Percentiles rank a stretch among this genome's conserved stretches.
Evolutionary conservation across 2,113 vertebrate genomes (phyloP).

Genomic region (Sisor rabdophorus): DNA sequence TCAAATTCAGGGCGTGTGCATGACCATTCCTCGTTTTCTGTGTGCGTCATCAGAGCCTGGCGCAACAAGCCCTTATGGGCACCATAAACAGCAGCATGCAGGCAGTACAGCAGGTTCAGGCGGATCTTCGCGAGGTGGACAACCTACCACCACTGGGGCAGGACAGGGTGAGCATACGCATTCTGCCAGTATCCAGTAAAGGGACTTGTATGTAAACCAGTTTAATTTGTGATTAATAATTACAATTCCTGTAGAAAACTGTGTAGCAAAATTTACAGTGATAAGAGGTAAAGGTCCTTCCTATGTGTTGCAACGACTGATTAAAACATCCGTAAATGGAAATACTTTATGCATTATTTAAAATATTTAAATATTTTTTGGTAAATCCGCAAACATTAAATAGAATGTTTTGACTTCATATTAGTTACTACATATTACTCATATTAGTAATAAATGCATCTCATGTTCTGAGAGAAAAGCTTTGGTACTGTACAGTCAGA

Average conservation of each 20-base stretch:
- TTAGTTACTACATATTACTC: no score
- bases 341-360: no score
- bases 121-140: constrained; percentile 86
- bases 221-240: not conserved
- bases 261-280: not conserved
- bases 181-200: not conserved
- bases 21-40: not conserved
- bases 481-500: no score
- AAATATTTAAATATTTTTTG: not conserved
- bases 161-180: constrained; percentile 80
- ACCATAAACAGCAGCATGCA: constrained; percentile 98
- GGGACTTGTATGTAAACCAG: not conserved
- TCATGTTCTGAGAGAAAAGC: not conserved
- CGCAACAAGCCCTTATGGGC: constrained; percentile 97
- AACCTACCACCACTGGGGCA: constrained; percentile 91
- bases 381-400: not conserved
- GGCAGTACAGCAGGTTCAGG: constrained; percentile 91
- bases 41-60: constrained; percentile 78
- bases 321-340: no score
- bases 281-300: not conserved
- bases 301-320: not conserved
- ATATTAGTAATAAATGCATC: not conserved
- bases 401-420: no score
- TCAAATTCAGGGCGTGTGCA: not conserved
- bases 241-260: not conserved